Evolutionary conservation across 2,888 invertebrate species (phyloP).

Genomic region (Watsonalla binaria): DNA sequence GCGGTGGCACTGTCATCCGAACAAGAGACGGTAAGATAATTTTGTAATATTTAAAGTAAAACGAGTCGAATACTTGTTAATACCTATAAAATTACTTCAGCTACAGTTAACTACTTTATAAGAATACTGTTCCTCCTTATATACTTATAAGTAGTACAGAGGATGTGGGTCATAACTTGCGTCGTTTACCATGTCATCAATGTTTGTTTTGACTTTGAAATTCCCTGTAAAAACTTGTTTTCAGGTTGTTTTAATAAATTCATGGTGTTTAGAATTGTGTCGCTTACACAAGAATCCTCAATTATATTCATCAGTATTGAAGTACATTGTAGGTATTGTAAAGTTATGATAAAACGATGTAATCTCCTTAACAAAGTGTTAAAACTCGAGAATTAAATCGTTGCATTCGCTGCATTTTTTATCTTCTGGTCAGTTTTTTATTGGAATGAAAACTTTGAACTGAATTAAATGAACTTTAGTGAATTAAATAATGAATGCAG

Average conservation of each 20-base stretch:
- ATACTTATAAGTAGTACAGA: constrained; percentile 8
- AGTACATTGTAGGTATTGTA: too few relatives aligned
- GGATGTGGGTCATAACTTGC: constrained; percentile 35
- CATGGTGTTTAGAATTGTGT: too few relatives aligned
- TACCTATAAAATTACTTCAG: background rate
- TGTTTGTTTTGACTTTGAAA: constrained; percentile 70
- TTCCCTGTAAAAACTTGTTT: constrained; percentile 16
- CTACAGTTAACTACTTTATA: background rate
- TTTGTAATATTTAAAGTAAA: constrained; percentile 18
- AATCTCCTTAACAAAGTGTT: too few relatives aligned
- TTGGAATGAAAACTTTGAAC: too few relatives aligned
- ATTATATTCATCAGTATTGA: too few relatives aligned
- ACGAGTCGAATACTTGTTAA: background rate
- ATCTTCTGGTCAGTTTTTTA: too few relatives aligned
- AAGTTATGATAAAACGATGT: too few relatives aligned
- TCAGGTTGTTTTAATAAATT: background rate
- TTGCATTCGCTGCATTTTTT: too few relatives aligned
- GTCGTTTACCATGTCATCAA: constrained; percentile 70
- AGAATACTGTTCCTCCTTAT: background rate
- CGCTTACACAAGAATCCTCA: too few relatives aligned
- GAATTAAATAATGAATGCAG: too few relatives aligned
- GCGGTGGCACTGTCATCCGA: constrained; percentile 87
- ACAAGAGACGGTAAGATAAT: constrained; percentile 85
- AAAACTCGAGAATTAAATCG: too few relatives aligned
- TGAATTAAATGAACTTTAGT: too few relatives aligned